Evolutionary conservation across 2,888 invertebrate species (phyloP).

Genomic region (Taenaris catops): DNA sequence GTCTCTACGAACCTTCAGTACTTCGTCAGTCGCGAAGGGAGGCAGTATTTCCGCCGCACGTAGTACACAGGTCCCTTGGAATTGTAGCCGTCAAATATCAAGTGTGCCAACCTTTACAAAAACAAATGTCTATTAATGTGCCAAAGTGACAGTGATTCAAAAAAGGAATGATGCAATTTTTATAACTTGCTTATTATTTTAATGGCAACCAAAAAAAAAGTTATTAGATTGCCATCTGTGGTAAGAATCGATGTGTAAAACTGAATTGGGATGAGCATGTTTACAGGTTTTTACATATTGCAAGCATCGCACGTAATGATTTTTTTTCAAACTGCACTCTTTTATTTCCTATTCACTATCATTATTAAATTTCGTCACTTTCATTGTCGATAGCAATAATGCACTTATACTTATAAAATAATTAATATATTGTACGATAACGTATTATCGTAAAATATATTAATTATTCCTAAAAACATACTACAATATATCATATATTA

Average conservation of each 20-base stretch:
- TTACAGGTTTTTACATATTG: slow-evolving; percentile 65
- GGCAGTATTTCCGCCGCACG: slow-evolving; percentile 35
- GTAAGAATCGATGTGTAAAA: slow-evolving; percentile 42
- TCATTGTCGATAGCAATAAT: no score
- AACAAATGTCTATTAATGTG: slow-evolving; percentile 11
- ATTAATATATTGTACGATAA: no score
- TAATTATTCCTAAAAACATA: no score
- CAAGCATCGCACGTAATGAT: slow-evolving; percentile 19
- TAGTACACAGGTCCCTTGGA: slow-evolving; percentile 1
- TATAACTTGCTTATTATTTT: slow-evolving; percentile 16
- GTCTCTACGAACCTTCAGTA: slow-evolving; percentile 44
- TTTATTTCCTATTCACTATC: no score
- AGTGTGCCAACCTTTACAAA: slow-evolving; percentile 9
- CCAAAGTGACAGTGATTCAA: slow-evolving; percentile 17
- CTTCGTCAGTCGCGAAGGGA: slow-evolving; percentile 44
- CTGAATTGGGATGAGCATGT: slow-evolving; percentile 47
- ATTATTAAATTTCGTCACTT: no score
- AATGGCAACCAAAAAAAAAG: slow-evolving; percentile 65
- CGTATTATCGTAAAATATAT: no score
- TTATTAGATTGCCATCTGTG: slow-evolving; percentile 74
- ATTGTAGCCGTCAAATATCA: slow-evolving; percentile 3
- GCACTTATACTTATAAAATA: no score
- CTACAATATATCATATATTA: no score
- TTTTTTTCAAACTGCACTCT: slow-evolving; percentile 1
- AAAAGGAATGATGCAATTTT: slow-evolving; percentile 11